These are phyloP conservation scores for Lasioglossum figueresi DNA, from an alignment of 2,888 invertebrate genomes.

Conservation along the genomic window DNA sequence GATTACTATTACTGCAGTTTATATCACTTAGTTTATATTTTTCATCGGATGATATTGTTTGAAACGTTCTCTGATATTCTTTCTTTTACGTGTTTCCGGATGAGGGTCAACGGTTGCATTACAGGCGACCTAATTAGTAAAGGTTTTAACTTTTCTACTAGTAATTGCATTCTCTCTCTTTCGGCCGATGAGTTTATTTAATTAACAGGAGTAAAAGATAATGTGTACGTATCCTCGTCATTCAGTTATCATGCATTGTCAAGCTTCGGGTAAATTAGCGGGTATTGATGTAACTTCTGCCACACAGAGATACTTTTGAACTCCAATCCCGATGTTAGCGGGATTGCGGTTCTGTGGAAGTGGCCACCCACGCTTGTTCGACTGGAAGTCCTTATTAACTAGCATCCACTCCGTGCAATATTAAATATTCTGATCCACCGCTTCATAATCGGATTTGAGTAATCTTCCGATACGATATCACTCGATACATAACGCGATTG, in stretches of 20 bases:
- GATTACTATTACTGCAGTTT: neutral
- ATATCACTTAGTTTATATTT: neutral
- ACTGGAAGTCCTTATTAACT: constrained; percentile 1
- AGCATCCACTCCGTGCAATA: neutral
- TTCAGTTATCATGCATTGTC: neutral
- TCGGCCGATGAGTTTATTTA: neutral
- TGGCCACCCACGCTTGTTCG: neutral
- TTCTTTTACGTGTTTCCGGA: neutral
- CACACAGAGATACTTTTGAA: neutral
- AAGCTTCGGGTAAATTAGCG: neutral
- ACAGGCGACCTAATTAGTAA: neutral
- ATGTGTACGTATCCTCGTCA: neutral
- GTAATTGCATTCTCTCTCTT: neutral
- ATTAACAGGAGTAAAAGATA: neutral
- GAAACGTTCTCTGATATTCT: neutral
- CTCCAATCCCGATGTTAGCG: neutral
- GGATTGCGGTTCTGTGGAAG: neutral
- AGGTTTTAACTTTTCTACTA: neutral
- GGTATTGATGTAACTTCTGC: neutral
- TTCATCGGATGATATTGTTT: neutral
- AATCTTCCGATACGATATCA: neutral
- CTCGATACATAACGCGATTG: neutral
- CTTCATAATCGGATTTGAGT: neutral
- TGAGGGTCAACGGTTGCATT: neutral
- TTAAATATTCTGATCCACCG: neutral